Evolutionary conservation across 2,113 vertebrate genomes (phyloP).

Genomic region (Perca flavescens): DNA sequence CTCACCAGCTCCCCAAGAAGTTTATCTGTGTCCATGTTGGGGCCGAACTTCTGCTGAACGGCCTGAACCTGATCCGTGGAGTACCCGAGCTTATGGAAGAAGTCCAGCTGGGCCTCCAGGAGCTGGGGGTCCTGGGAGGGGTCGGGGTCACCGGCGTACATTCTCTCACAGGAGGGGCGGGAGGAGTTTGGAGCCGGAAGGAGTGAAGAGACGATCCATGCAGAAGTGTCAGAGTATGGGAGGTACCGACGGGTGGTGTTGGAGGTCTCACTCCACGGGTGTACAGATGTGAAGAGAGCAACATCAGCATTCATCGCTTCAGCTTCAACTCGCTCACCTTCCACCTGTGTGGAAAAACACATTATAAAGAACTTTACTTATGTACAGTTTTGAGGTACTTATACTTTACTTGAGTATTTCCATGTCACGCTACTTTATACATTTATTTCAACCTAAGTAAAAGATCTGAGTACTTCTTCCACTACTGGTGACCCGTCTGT

Average conservation of each 20-base stretch:
- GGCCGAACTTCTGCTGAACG: conserved; percentile 88
- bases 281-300: conserved; percentile 44
- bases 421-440: not conserved
- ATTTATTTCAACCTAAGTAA: not conserved
- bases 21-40: conserved; percentile 87
- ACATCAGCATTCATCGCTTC: conserved; percentile 74
- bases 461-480: not conserved
- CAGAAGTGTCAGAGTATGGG: conserved; percentile 3
- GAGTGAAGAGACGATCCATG: conserved; percentile 53
- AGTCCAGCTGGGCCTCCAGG: conserved; percentile 88
- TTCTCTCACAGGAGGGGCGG: conserved; percentile 25
- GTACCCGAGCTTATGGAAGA: conserved; percentile 95
- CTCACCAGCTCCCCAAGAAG: conserved; percentile 92
- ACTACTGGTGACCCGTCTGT: not conserved
- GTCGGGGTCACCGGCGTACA: conserved; percentile 42
- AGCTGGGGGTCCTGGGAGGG: not conserved
- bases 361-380: not conserved
- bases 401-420: not conserved
- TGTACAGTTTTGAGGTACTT: not conserved
- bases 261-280: conserved; percentile 60
- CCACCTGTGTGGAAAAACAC: conserved; percentile 31
- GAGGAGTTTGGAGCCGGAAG: not conserved
- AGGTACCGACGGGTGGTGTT: conserved; percentile 15
- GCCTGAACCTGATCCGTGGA: conserved; percentile 86
- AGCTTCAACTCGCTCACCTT: conserved; percentile 25